These are phyloP conservation scores for Calvadosia cruxmelitensis DNA, from an alignment of 30 jellyfish, hydroid and myxozoan genomes.

Conservation along the genomic window DNA sequence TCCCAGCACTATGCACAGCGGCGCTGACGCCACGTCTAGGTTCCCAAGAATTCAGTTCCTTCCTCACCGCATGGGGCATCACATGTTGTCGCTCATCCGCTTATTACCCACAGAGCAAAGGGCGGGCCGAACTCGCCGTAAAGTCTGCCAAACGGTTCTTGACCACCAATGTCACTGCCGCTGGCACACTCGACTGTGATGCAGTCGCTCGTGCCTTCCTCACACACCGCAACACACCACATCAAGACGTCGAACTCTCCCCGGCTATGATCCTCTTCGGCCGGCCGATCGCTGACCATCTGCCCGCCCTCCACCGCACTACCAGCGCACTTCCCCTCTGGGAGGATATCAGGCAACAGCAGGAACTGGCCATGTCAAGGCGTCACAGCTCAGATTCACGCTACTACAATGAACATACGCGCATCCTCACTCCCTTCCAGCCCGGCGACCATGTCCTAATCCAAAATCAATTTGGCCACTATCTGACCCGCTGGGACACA, in stretches of 20 bases:
- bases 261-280: constrained; percentile 8
- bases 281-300: neutral
- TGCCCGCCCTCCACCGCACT: neutral
- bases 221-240: constrained; percentile 8
- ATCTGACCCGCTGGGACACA: constrained; percentile 3
- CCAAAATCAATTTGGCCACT: neutral
- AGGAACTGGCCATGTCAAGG: constrained; percentile 6
- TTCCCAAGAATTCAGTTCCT: neutral
- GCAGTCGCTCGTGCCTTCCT: constrained; percentile 1
- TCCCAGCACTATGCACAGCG: constrained; percentile 17
- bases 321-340: neutral
- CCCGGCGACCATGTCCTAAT: constrained; percentile 7
- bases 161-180: neutral
- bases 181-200: constrained; percentile 1
- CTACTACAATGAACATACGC: constrained; percentile 1
- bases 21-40: constrained; percentile 22
- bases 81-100: neutral
- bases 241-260: constrained; percentile 1
- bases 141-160: neutral
- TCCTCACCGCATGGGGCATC: neutral
- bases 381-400: neutral
- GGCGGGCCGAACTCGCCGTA: constrained; percentile 4
- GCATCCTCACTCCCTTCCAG: constrained; percentile 6
- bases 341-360: neutral
- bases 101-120: neutral